Percentiles rank a stretch among this genome's conserved stretches.
phyloP scores from a whole-genome alignment of 2,888 invertebrate species.

The Platerodrilus igneus region DNA sequence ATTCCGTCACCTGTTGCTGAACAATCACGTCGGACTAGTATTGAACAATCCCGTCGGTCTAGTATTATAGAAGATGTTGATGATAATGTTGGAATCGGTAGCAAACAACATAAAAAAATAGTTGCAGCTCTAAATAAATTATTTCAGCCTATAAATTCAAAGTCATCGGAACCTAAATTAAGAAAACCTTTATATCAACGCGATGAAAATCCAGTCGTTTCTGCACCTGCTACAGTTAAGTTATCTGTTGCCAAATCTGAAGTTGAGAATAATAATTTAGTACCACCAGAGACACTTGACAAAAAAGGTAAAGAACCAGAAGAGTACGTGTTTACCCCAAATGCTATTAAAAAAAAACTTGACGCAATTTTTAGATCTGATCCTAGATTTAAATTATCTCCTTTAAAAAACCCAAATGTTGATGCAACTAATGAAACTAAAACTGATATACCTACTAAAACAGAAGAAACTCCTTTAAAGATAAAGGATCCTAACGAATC shows the following conservation, averaged over 20 bases:
- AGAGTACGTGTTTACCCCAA: slow-evolving; percentile 18
- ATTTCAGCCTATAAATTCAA: slow-evolving; percentile 11
- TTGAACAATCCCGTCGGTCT: neutral
- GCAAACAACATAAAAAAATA: slow-evolving; percentile 21
- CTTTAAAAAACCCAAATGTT: slow-evolving; percentile 15
- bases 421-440: slow-evolving; percentile 7
- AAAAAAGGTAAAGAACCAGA: slow-evolving; percentile 1
- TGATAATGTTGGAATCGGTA: slow-evolving; percentile 27
- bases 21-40: too few relatives aligned
- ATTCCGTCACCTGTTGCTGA: too few relatives aligned
- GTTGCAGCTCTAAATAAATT: slow-evolving; percentile 22
- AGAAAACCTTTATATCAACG: slow-evolving; percentile 19
- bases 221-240: neutral
- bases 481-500: slow-evolving; percentile 3
- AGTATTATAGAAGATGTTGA: slow-evolving; percentile 12
- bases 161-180: slow-evolving; percentile 13
- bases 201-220: too few relatives aligned
- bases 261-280: too few relatives aligned
- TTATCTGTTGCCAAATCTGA: slow-evolving; percentile 9
- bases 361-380: slow-evolving; percentile 21
- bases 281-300: neutral
- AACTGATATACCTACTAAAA: too few relatives aligned
- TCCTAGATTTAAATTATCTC: slow-evolving; percentile 13
- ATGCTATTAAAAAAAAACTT: slow-evolving; percentile 25
- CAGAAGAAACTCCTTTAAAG: neutral